Percentiles rank a stretch among this genome's conserved stretches.
These are phyloP conservation scores for Macaria notata DNA, from an alignment of 2,888 invertebrate species.

Conservation along the genomic window DNA sequence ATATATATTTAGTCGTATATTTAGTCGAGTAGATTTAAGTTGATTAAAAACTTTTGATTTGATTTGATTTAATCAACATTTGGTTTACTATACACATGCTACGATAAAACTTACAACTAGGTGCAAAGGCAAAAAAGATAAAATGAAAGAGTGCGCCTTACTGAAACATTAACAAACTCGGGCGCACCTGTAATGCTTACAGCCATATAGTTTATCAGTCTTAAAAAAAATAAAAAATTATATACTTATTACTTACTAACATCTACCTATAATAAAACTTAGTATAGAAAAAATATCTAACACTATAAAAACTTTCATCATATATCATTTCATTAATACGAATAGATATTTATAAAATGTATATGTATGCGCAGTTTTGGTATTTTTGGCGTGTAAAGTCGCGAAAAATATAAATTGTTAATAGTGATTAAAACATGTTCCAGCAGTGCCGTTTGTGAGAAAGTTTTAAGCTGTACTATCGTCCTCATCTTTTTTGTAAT, in stretches of 20 bases:
- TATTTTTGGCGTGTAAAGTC: background rate
- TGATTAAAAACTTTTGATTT: conserved; percentile 1
- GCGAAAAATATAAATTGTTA: background rate
- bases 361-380: background rate
- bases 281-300: background rate
- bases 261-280: background rate
- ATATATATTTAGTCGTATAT: too few relatives aligned
- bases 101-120: background rate
- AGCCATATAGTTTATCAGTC: conserved; percentile 24
- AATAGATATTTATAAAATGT: background rate
- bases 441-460: too few relatives aligned
- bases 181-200: conserved; percentile 14
- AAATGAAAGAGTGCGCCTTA: conserved; percentile 4
- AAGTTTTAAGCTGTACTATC: too few relatives aligned
- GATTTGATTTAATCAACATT: conserved; percentile 10
- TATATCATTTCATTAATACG: background rate
- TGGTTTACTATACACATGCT: conserved; percentile 1
- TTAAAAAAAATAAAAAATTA: conserved; percentile 19
- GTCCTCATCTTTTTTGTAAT: too few relatives aligned
- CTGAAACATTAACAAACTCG: conserved; percentile 12
- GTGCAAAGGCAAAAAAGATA: background rate
- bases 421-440: too few relatives aligned
- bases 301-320: background rate
- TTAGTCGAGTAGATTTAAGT: background rate
- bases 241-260: background rate